These are phyloP conservation scores for Psilanteris sp. DNA, from an alignment of 1,140 invertebrate species.

Conservation along the genomic window DNA sequence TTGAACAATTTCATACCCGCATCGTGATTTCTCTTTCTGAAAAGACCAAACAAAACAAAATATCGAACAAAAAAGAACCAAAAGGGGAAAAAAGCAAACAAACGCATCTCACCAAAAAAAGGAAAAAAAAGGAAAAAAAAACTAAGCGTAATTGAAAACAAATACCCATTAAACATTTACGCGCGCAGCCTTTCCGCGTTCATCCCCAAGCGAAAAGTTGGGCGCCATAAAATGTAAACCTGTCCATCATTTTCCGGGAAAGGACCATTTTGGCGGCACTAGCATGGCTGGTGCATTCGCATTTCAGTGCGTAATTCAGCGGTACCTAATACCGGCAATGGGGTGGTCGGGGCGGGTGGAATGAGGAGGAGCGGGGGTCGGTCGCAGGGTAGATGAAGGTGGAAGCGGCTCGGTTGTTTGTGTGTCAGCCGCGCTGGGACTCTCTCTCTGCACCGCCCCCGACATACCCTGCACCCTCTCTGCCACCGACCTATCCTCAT, in stretches of 20 bases:
- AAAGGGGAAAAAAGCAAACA: constrained; percentile 22
- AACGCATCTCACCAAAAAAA: constrained; percentile 9
- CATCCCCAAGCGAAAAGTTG: constrained; percentile 30
- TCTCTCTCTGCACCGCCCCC: constrained; percentile 37
- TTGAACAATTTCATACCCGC: constrained; percentile 26
- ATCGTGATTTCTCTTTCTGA: constrained; percentile 4
- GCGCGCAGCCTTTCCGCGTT: constrained; percentile 26
- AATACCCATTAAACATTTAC: constrained; percentile 57
- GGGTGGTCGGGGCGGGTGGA: constrained; percentile 12
- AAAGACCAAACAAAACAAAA: constrained; percentile 31
- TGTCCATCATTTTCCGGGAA: constrained; percentile 46
- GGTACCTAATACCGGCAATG: constrained; percentile 66
- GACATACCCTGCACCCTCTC: constrained; percentile 34
- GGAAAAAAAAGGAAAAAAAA: too few species aligned
- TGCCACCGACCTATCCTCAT: constrained; percentile 31
- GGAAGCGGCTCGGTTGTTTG: constrained; percentile 73
- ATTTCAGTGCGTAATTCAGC: constrained; percentile 73
- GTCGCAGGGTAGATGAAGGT: constrained; percentile 57
- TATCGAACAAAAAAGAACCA: not conserved
- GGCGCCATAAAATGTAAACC: constrained; percentile 43
- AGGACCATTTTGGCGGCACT: constrained; percentile 40
- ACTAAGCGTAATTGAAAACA: constrained; percentile 50
- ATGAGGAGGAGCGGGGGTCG: constrained; percentile 25
- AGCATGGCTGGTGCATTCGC: constrained; percentile 58
- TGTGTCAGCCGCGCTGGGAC: constrained; percentile 76